Conservation (phyloP, 2,888 invertebrate species). For the Gryllus longicercus region DNA sequence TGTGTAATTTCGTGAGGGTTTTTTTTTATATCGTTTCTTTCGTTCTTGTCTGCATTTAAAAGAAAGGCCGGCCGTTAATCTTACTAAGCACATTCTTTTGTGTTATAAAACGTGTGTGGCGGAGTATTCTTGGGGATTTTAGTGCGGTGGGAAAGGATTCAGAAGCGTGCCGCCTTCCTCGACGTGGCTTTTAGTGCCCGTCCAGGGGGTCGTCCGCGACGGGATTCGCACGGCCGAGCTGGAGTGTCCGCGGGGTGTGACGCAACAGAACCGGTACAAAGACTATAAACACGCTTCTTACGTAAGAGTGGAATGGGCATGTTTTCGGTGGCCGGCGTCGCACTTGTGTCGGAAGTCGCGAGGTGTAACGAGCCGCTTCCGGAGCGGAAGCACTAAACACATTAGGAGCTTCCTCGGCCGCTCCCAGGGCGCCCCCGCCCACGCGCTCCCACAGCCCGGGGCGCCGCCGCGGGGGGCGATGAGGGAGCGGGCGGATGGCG, state of each 20-base stretch:
- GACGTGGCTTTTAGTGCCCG: background rate
- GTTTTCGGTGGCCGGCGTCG: background rate
- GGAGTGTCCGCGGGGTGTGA: background rate
- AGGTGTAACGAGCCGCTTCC: background rate
- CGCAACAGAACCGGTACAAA: conserved; percentile 4
- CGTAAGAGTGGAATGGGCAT: background rate
- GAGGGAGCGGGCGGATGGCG: no score
- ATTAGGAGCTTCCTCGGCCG: background rate
- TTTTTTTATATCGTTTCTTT: background rate
- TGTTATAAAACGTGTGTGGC: background rate
- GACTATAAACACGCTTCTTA: background rate
- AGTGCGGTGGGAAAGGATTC: background rate
- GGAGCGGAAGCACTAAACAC: background rate
- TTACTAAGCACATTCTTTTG: background rate
- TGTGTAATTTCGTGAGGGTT: background rate
- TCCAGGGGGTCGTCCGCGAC: background rate
- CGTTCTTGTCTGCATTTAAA: background rate
- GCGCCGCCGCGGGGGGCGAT: no score
- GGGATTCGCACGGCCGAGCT: background rate
- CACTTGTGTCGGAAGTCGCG: background rate
- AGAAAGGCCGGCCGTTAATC: background rate
- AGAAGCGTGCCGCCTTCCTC: background rate
- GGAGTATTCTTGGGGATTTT: conserved; percentile 3
- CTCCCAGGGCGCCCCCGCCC: background rate
- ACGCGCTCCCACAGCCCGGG: no score